A percentile compares a stretch with the other conserved stretches of the same genome.
Conservation (phyloP, 1,140 invertebrate genomes). For the Subanguina moxae region DNA sequence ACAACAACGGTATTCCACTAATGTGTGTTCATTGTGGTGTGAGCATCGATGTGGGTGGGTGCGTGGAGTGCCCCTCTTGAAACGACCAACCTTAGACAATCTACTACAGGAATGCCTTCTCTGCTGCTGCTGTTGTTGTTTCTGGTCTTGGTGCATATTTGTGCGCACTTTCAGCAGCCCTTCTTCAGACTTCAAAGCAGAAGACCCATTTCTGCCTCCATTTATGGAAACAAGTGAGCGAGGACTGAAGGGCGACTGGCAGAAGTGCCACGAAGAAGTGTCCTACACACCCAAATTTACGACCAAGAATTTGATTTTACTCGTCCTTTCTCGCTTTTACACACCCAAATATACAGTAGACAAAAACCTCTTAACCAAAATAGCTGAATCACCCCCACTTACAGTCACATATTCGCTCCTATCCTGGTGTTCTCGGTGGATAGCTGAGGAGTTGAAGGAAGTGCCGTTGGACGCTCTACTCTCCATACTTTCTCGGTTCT, state of each 20-base stretch:
- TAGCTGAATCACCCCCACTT: slow-evolving; percentile 16
- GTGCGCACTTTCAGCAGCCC: slow-evolving; percentile 41
- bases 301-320: neutral
- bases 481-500: slow-evolving; percentile 48
- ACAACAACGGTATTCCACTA: too few relatives aligned
- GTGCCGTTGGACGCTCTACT: slow-evolving; percentile 38
- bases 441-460: slow-evolving; percentile 23
- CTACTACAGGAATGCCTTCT: neutral
- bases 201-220: slow-evolving; percentile 23
- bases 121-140: neutral
- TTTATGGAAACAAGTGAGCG: slow-evolving; percentile 54
- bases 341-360: too few relatives aligned
- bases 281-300: slow-evolving; percentile 41
- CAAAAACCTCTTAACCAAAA: neutral
- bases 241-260: slow-evolving; percentile 50
- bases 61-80: neutral
- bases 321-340: too few relatives aligned
- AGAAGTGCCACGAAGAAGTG: slow-evolving; percentile 57
- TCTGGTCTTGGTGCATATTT: neutral
- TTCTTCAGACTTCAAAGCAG: slow-evolving; percentile 1
- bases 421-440: slow-evolving; percentile 26
- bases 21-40: too few relatives aligned
- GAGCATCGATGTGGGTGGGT: too few relatives aligned
- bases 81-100: neutral
- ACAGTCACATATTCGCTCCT: slow-evolving; percentile 53